Conservation (phyloP, 2,888 invertebrate species). For the Mylabris sibirica region DNA sequence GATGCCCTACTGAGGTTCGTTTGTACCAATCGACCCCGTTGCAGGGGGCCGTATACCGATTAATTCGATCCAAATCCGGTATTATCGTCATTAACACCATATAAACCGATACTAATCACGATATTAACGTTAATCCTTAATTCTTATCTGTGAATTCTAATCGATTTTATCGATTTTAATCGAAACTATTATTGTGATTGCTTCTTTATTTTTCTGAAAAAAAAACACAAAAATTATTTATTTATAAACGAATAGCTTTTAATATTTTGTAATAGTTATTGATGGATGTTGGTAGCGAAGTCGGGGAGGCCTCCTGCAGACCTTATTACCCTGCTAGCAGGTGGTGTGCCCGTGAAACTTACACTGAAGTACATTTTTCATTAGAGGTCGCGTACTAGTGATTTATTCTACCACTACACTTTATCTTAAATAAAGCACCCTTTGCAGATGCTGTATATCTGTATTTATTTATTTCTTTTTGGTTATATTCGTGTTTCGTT, state of each 20-base stretch:
- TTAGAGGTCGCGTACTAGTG: slow-evolving; percentile 48
- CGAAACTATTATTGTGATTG: neutral
- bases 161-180: neutral
- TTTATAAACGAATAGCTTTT: slow-evolving; percentile 42
- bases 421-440: slow-evolving; percentile 32
- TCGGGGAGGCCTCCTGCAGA: slow-evolving; percentile 55
- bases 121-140: too few species aligned
- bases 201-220: neutral
- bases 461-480: neutral
- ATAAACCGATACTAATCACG: neutral
- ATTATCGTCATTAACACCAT: neutral
- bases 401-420: slow-evolving; percentile 46
- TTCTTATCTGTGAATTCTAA: neutral
- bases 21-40: slow-evolving; percentile 51
- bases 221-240: neutral
- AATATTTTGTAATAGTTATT: slow-evolving; percentile 58
- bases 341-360: slow-evolving; percentile 55
- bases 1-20: slow-evolving; percentile 50
- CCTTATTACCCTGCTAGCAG: slow-evolving; percentile 59
- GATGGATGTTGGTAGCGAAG: slow-evolving; percentile 58
- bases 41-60: slow-evolving; percentile 45
- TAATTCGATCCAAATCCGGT: slow-evolving; percentile 31
- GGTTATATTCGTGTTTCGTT: slow-evolving; percentile 36
- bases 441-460: slow-evolving; percentile 39
- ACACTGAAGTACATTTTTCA: slow-evolving; percentile 51